A percentile compares a stretch with the other conserved stretches of the same genome.
Evolutionary conservation across 2,113 vertebrate species (phyloP).

Genomic region (Clarias magur): DNA sequence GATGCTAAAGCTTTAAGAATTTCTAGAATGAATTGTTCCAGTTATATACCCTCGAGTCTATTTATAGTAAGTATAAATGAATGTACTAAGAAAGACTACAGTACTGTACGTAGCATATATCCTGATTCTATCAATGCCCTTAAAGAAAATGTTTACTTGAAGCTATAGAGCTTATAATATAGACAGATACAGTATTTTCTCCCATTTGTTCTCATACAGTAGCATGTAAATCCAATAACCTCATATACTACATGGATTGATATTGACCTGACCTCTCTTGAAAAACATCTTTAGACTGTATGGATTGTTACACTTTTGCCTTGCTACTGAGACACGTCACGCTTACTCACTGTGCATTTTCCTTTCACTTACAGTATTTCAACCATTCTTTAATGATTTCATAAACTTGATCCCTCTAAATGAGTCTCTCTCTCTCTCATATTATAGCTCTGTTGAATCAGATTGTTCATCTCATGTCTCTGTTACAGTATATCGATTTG

Average conservation of each 20-base stretch:
- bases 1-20: not conserved
- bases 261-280: not conserved
- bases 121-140: not conserved
- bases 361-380: not conserved
- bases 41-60: not conserved
- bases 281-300: not conserved
- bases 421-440: not conserved
- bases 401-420: not conserved
- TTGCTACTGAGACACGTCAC: not conserved
- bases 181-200: not conserved
- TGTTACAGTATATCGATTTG: not conserved
- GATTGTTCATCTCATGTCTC: not conserved
- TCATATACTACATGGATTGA: not conserved
- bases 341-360: not conserved
- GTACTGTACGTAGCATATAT: not conserved
- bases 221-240: not conserved
- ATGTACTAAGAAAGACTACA: not conserved
- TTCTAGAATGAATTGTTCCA: not conserved
- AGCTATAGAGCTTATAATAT: not conserved
- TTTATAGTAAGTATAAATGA: not conserved
- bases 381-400: not conserved
- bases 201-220: not conserved
- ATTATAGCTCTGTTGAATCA: slow-evolving; percentile 7
- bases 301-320: not conserved
- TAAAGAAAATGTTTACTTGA: slow-evolving; percentile 10